These are phyloP conservation scores for Nipponia nippon DNA, from an alignment of 2,113 vertebrate species.

Conservation along the genomic window DNA sequence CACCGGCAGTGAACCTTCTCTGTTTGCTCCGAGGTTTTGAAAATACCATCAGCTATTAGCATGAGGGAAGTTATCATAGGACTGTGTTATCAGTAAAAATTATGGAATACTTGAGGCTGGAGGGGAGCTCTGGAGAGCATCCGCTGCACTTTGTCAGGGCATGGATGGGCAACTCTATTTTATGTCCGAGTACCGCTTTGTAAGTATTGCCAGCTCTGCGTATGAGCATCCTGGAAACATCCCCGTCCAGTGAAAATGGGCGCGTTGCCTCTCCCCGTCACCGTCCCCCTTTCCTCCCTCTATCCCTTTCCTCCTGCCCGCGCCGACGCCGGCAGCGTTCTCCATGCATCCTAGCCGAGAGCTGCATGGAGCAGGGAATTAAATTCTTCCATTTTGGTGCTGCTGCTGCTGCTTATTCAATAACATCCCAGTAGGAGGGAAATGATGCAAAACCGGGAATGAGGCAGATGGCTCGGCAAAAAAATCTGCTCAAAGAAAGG, in stretches of 20 bases:
- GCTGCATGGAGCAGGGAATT: background rate
- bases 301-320: background rate
- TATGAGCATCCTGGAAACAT: background rate
- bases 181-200: fast-evolving
- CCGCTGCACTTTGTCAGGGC: fast-evolving
- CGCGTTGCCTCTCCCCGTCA: fast-evolving
- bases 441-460: background rate
- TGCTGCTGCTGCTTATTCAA: background rate
- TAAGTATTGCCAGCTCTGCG: background rate
- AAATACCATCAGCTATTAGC: background rate
- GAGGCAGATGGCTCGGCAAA: constrained; percentile 35
- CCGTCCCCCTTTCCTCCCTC: background rate
- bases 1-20: background rate
- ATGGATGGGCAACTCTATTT: fast-evolving
- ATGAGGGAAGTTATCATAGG: background rate
- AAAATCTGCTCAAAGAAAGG: background rate
- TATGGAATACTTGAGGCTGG: background rate
- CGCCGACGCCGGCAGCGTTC: fast-evolving
- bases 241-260: fast-evolving
- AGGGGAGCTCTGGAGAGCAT: background rate
- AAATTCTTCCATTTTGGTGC: background rate
- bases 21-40: background rate
- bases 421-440: background rate
- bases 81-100: background rate
- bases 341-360: background rate